Evolutionary conservation across 2,888 invertebrate species (phyloP), one percentile per base, ranked within the genome.

Genomic region (Troides helena): DNA sequence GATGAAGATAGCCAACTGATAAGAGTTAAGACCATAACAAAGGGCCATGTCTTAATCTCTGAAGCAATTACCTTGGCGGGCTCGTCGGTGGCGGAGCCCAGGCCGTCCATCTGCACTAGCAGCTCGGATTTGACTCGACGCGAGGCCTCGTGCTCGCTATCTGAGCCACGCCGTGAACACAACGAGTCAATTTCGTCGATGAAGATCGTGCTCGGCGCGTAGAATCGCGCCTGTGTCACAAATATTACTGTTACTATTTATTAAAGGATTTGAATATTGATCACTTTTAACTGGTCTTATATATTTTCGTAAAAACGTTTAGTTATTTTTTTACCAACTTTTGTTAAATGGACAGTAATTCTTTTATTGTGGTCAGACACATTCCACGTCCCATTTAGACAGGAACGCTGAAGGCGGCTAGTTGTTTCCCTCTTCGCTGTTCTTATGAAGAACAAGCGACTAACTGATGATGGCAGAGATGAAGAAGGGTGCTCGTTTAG

Each of bases 151-250:
- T 99, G 99, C 87, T 99, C 99, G 21, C 97, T 97, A 85, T 98
- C 98, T 0, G 98, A 97, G 69, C 99, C 99, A 85, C 99, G 94
- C 74, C 98, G 95, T 23, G 98, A 98, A 85, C 99, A 99, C 73
- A 99, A 91, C 39, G 99, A 98, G 93, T 99, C 99, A 73, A 99
- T 99, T 94, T 99, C 99, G 90, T 99, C 99, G 72, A 99, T 98
- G 89, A 99, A 99, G 80, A 99, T 99, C 69, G 99, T 99, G 81
- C 98, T 98, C 7, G 99, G 99, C 70, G 99, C 99, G 93, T 99
- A 99, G 93, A 98, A 99, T 76, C 99, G 94, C 2, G 99, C 99
- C 97, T 97, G 86, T 8, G 89, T 50, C 50, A 50, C 12, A 12
- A 14, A 18, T 0, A 50, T 14, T 14, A 14, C 50, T 12, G 18